These are phyloP conservation scores for Achlya flavicornis DNA, from an alignment of 2,888 invertebrate species.

Conservation along the genomic window DNA sequence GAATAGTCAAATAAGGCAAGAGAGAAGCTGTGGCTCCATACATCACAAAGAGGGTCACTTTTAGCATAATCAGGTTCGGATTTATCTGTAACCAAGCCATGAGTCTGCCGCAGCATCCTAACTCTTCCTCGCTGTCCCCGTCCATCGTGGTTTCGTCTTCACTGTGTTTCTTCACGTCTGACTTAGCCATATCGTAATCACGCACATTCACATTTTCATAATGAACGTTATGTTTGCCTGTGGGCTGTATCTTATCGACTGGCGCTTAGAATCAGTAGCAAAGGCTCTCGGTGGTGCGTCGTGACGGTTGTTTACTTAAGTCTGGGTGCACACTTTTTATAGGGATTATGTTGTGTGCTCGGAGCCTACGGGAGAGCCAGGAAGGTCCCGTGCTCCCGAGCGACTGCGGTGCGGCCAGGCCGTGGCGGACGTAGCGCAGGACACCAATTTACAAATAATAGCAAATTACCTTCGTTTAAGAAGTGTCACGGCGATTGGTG, in stretches of 20 bases:
- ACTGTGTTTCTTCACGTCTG: slow-evolving; percentile 72
- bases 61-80: slow-evolving; percentile 91
- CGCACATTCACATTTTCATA: slow-evolving; percentile 63
- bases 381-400: slow-evolving; percentile 71
- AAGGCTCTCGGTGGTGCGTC: slow-evolving; percentile 51
- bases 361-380: slow-evolving; percentile 63
- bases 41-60: slow-evolving; percentile 92
- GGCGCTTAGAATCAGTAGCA: slow-evolving; percentile 58
- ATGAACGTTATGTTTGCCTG: slow-evolving; percentile 59
- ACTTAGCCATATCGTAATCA: slow-evolving; percentile 63
- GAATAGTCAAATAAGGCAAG: slow-evolving; percentile 93
- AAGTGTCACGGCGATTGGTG: slow-evolving; percentile 81
- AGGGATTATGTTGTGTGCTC: slow-evolving; percentile 35
- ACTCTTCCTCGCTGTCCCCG: slow-evolving; percentile 66
- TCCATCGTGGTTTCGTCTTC: slow-evolving; percentile 78
- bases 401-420: slow-evolving; percentile 68
- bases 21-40: slow-evolving; percentile 94
- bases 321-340: slow-evolving; percentile 38
- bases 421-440: slow-evolving; percentile 72
- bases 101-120: slow-evolving; percentile 71
- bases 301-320: slow-evolving; percentile 71
- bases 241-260: slow-evolving; percentile 78
- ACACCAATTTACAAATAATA: slow-evolving; percentile 83
- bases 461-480: slow-evolving; percentile 84
- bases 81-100: slow-evolving; percentile 85